phyloP scores from a whole-genome alignment of 2,888 invertebrate species.

The Melikaiella ostensackeni region DNA sequence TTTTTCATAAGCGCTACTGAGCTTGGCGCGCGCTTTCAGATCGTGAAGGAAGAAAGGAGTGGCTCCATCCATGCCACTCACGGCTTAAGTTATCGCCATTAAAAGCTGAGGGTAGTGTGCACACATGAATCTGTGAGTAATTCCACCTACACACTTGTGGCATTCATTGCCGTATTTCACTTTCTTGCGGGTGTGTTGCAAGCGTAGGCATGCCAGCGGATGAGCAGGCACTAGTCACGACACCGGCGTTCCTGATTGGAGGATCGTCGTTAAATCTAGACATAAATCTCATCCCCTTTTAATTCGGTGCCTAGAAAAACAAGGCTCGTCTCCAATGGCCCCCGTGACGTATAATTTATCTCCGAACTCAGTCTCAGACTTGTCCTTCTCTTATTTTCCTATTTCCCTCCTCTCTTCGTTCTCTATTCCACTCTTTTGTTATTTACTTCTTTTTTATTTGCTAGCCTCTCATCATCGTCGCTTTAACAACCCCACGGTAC shows the following conservation, averaged over 20 bases:
- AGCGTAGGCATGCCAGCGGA: conserved; percentile 23
- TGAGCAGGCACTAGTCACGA: conserved; percentile 36
- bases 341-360: conserved; percentile 61
- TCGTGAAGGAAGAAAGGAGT: conserved; percentile 35
- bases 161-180: conserved; percentile 51
- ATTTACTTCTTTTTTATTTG: conserved; percentile 46
- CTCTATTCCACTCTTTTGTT: conserved; percentile 38
- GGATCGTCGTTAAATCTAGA: conserved; percentile 60
- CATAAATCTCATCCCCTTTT: conserved; percentile 60
- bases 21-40: conserved; percentile 14
- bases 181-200: conserved; percentile 47
- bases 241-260: conserved; percentile 50
- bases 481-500: conserved; percentile 1
- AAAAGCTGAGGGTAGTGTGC: conserved; percentile 34
- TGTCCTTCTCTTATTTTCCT: conserved; percentile 35
- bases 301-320: conserved; percentile 62
- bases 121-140: conserved; percentile 25
- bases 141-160: conserved; percentile 31
- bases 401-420: conserved; percentile 43
- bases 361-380: conserved; percentile 45
- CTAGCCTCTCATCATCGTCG: conserved; percentile 39
- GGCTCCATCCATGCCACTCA: conserved; percentile 38
- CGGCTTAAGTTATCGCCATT: conserved; percentile 38
- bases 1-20: conserved; percentile 3
- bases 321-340: conserved; percentile 49